Evolutionary conservation across 2,888 invertebrate species (phyloP).

Genomic region (Shargacucullia verbasci): DNA sequence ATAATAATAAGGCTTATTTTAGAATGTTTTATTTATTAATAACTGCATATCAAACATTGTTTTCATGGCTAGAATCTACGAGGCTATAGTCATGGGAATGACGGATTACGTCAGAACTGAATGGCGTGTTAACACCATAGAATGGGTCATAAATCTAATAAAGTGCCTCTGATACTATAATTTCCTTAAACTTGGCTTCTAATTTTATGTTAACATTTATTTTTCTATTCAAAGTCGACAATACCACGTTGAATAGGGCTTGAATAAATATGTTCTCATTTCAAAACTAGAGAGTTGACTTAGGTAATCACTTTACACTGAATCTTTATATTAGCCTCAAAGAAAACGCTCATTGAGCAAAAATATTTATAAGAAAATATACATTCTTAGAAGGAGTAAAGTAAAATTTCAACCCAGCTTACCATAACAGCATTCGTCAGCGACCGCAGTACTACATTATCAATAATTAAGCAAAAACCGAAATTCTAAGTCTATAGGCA

Average conservation of each 20-base stretch:
- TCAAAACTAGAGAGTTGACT: background rate
- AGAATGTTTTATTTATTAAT: background rate
- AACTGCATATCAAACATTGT: constrained; percentile 4
- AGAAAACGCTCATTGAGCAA: too few species aligned
- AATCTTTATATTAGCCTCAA: too few species aligned
- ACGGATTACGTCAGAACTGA: constrained; percentile 57
- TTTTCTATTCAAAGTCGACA: constrained; percentile 29
- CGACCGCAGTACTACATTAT: too few species aligned
- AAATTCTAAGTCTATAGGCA: too few species aligned
- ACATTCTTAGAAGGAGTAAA: too few species aligned
- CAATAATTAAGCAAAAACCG: too few species aligned
- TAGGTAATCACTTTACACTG: background rate
- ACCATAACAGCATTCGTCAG: too few species aligned
- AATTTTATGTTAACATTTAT: constrained; percentile 48
- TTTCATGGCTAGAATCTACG: constrained; percentile 8
- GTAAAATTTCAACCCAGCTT: too few species aligned
- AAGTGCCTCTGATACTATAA: constrained; percentile 62
- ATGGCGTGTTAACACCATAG: constrained; percentile 62
- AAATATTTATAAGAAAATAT: too few species aligned
- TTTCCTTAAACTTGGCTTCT: constrained; percentile 49
- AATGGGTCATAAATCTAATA: constrained; percentile 64
- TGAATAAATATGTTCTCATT: background rate
- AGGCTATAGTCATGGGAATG: constrained; percentile 56
- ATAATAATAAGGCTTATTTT: constrained; percentile 1
- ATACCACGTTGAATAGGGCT: constrained; percentile 1